Evolutionary conservation across 1,140 invertebrate genomes (phyloP).

Genomic region (Leptonema lineaticorne): DNA sequence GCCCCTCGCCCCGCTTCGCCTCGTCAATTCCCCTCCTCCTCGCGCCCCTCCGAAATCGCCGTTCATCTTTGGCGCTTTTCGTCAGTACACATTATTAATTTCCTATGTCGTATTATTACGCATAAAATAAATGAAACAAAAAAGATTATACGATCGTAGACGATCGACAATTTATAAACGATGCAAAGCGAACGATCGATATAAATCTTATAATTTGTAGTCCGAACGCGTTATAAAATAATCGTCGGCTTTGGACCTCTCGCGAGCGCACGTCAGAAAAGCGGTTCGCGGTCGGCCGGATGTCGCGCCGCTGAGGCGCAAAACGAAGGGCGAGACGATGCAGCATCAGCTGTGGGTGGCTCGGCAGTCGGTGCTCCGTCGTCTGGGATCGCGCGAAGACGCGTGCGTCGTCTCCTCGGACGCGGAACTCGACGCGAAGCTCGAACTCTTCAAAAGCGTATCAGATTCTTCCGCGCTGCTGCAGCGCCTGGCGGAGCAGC

Average conservation of each 20-base stretch:
- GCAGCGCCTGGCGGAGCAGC: constrained; percentile 88
- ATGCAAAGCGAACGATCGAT: too few relatives aligned
- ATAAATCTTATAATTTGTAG: too few relatives aligned
- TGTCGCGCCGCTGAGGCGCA: too few relatives aligned
- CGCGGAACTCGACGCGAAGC: constrained; percentile 94
- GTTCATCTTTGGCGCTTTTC: too few relatives aligned
- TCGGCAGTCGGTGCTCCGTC: constrained; percentile 91
- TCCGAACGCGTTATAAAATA: too few relatives aligned
- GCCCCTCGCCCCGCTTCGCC: not conserved
- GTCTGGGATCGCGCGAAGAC: constrained; percentile 97
- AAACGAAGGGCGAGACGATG: too few relatives aligned
- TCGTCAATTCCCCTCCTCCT: not conserved
- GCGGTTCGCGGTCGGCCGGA: not conserved
- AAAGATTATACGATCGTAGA: too few relatives aligned
- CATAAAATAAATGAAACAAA: too few relatives aligned
- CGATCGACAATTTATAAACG: too few relatives aligned
- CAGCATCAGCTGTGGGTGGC: constrained; percentile 98
- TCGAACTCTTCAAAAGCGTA: constrained; percentile 95
- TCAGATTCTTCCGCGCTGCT: constrained; percentile 88
- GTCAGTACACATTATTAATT: too few relatives aligned
- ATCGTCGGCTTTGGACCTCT: too few relatives aligned
- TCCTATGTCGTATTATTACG: too few relatives aligned
- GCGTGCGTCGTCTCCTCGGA: constrained; percentile 95
- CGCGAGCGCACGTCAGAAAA: not conserved
- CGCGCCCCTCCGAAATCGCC: not conserved